A percentile compares a stretch with the other conserved stretches of the same genome.
These are phyloP conservation scores for Xerus inauris DNA, from an alignment of 2,113 vertebrate species.

Conservation along the genomic window DNA sequence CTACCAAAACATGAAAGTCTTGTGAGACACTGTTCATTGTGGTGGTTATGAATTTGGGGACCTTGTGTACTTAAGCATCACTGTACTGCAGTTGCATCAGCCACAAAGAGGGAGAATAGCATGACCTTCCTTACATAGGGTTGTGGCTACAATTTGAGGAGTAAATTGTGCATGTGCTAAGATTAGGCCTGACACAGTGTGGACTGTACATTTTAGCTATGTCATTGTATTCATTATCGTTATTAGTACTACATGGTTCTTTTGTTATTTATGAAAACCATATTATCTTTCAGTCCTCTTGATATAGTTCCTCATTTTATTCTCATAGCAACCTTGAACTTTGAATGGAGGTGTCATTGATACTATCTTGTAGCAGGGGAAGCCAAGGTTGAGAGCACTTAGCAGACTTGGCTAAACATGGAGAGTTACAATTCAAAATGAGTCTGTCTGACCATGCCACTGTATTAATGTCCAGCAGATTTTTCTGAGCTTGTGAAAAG, in stretches of 20 bases:
- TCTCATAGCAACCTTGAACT: not conserved
- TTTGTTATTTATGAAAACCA: not conserved
- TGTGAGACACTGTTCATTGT: not conserved
- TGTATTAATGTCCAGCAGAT: not conserved
- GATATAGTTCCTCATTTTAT: not conserved
- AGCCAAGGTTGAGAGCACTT: not conserved
- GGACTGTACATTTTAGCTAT: not conserved
- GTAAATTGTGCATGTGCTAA: not conserved
- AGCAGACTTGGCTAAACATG: not conserved
- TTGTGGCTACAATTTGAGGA: not conserved
- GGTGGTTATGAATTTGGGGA: not conserved
- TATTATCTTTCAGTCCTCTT: not conserved
- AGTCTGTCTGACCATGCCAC: not conserved
- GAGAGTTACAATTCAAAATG: not conserved
- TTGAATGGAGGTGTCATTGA: not conserved
- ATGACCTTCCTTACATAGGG: not conserved
- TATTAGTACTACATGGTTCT: not conserved
- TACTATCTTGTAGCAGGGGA: not conserved
- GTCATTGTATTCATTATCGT: not conserved
- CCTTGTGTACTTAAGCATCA: not conserved
- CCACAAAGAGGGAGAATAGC: not conserved
- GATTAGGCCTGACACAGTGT: not conserved
- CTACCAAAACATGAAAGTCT: not conserved
- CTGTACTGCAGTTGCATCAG: not conserved
- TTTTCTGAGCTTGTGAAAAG: not conserved